Evolutionary conservation across 2,888 invertebrate genomes (phyloP).

Genomic region (Troilus luridus): DNA sequence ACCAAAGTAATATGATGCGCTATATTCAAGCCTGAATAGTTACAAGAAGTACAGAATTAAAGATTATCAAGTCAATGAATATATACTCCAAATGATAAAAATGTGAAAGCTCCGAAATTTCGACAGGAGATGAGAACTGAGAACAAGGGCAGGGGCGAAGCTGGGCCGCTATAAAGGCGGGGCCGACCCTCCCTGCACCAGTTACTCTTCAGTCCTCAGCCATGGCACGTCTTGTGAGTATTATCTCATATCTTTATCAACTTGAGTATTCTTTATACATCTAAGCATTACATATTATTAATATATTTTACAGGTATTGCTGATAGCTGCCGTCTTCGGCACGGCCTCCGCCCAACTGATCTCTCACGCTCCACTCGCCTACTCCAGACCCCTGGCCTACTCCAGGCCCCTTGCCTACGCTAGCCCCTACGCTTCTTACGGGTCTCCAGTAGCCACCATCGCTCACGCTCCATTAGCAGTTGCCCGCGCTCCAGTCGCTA

Average conservation of each 20-base stretch:
- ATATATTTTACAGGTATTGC: neutral
- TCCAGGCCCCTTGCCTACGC: slow-evolving; percentile 50
- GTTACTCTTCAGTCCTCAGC: neutral
- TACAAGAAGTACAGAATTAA: no score
- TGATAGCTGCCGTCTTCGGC: slow-evolving; percentile 43
- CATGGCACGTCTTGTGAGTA: slow-evolving; percentile 55
- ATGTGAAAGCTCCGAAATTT: neutral
- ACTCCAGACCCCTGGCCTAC: slow-evolving; percentile 32
- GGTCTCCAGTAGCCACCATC: slow-evolving; percentile 62
- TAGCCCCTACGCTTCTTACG: neutral
- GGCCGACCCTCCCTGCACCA: neutral
- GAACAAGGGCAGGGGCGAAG: neutral
- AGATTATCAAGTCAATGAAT: no score
- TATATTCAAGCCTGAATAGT: no score
- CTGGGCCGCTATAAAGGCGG: slow-evolving; percentile 6
- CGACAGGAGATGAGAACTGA: neutral
- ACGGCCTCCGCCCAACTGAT: neutral
- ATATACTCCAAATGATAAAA: no score
- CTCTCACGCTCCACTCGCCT: slow-evolving; percentile 3
- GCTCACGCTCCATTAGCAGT: slow-evolving; percentile 45
- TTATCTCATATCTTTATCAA: no score
- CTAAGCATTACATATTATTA: no score
- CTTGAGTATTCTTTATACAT: neutral
- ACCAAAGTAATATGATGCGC: no score
- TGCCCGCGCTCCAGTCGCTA: slow-evolving; percentile 31